phyloP scores from a whole-genome alignment of 2,797 vertebrate species.

The Gobio occitaniae region DNA sequence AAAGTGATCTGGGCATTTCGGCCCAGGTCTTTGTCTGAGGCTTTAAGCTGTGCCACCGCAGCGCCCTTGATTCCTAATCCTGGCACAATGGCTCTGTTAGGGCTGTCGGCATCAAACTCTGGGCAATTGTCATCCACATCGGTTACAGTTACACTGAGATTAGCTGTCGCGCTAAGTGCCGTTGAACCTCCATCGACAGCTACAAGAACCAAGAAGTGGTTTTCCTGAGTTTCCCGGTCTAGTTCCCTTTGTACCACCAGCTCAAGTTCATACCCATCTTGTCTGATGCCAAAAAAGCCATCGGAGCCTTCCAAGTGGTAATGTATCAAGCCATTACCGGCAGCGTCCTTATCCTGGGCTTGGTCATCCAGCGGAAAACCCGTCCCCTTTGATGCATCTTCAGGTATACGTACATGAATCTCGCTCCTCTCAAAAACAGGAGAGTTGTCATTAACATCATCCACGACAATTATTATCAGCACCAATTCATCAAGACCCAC shows the following conservation, averaged over 20 bases:
- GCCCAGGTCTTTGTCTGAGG: slow-evolving; percentile 77
- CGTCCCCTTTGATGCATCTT: slow-evolving; percentile 73
- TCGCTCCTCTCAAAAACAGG: slow-evolving; percentile 76
- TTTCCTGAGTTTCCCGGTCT: slow-evolving; percentile 77
- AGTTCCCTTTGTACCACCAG: slow-evolving; percentile 72
- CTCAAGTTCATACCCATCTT: slow-evolving; percentile 60
- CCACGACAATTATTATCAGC: slow-evolving; percentile 74
- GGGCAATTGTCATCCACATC: slow-evolving; percentile 86
- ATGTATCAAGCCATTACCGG: slow-evolving; percentile 69
- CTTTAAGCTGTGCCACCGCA: slow-evolving; percentile 74
- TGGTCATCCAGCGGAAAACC: slow-evolving; percentile 74
- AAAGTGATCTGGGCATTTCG: slow-evolving; percentile 77
- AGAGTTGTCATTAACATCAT: slow-evolving; percentile 83
- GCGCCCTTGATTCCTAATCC: slow-evolving; percentile 68
- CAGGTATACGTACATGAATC: slow-evolving; percentile 74
- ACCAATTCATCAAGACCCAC: slow-evolving; percentile 74
- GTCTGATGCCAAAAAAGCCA: slow-evolving; percentile 71
- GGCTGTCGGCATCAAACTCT: slow-evolving; percentile 69
- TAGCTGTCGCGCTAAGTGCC: slow-evolving; percentile 71
- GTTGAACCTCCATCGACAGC: slow-evolving; percentile 72
- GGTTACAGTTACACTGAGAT: slow-evolving; percentile 75
- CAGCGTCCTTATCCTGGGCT: slow-evolving; percentile 74
- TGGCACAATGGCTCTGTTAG: slow-evolving; percentile 64
- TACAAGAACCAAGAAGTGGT: slow-evolving; percentile 73
- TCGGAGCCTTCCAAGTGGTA: slow-evolving; percentile 72